These are phyloP conservation scores for Leucoma salicis DNA, from an alignment of 2,888 invertebrate genomes.

Conservation along the genomic window DNA sequence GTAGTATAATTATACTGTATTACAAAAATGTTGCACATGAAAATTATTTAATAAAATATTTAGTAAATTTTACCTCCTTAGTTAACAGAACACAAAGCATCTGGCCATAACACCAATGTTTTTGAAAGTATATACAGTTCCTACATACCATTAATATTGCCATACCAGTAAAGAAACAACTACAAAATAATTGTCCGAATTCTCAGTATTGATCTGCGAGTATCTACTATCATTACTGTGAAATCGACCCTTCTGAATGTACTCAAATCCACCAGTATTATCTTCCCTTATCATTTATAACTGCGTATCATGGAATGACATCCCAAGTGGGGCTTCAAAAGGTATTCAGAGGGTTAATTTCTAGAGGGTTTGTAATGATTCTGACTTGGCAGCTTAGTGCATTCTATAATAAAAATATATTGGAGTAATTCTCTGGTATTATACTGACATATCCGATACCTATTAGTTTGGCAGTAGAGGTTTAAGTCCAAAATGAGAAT, in stretches of 20 bases:
- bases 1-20: too few relatives aligned
- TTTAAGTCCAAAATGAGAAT: too few relatives aligned
- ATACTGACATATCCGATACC: constrained; percentile 2
- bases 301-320: constrained; percentile 53
- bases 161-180: too few relatives aligned
- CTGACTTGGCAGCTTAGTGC: constrained; percentile 23
- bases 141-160: too few relatives aligned
- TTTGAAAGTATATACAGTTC: too few relatives aligned
- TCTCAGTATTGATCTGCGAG: not conserved
- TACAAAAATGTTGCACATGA: too few relatives aligned
- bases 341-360: constrained; percentile 35
- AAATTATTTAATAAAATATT: too few relatives aligned
- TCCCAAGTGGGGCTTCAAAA: constrained; percentile 37
- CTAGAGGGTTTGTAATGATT: constrained; percentile 29
- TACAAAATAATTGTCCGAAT: too few relatives aligned
- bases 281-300: constrained; percentile 62
- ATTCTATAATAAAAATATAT: constrained; percentile 20
- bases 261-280: constrained; percentile 52
- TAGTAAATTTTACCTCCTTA: too few relatives aligned
- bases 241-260: constrained; percentile 24
- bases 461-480: too few relatives aligned
- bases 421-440: constrained; percentile 12
- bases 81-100: too few relatives aligned
- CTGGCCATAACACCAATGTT: too few relatives aligned
- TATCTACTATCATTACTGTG: constrained; percentile 10